Percentiles rank a stretch among this genome's conserved stretches.
Conservation (phyloP, 2,797 vertebrate genomes). For the Chelonia mydas region DNA sequence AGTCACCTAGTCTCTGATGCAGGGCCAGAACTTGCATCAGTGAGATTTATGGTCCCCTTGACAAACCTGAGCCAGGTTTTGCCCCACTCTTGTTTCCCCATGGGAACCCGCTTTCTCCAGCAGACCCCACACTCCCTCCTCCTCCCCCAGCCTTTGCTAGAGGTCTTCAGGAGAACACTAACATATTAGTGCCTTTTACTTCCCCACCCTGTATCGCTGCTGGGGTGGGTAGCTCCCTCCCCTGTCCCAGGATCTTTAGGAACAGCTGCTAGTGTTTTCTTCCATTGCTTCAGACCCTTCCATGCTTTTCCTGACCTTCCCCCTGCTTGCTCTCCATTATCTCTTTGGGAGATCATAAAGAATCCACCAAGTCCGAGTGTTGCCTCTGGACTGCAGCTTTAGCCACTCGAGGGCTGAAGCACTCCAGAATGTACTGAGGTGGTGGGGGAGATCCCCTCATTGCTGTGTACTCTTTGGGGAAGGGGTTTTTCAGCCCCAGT, state of each 20-base stretch:
- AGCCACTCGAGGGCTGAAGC: neutral
- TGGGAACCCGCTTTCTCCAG: neutral
- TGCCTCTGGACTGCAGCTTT: neutral
- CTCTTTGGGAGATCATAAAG: too few species aligned
- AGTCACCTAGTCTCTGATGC: slow-evolving; percentile 22
- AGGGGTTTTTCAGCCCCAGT: neutral
- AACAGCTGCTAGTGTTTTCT: neutral
- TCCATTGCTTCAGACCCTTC: neutral
- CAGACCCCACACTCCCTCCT: neutral
- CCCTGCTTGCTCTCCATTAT: too few species aligned
- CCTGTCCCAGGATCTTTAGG: neutral
- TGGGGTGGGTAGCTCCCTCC: too few species aligned
- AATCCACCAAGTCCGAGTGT: neutral
- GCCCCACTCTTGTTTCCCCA: neutral
- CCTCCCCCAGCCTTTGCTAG: neutral
- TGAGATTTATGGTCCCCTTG: rapidly evolving
- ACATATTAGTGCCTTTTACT: neutral
- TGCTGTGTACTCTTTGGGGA: neutral
- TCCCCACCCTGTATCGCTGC: neutral
- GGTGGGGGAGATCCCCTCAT: neutral
- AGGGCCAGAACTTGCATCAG: neutral
- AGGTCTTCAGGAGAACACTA: neutral
- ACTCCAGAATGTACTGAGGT: neutral
- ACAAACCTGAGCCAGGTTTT: neutral
- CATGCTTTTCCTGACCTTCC: neutral